Evolutionary conservation across 2,888 invertebrate species (phyloP).

Genomic region (Megastigmus dorsalis): DNA sequence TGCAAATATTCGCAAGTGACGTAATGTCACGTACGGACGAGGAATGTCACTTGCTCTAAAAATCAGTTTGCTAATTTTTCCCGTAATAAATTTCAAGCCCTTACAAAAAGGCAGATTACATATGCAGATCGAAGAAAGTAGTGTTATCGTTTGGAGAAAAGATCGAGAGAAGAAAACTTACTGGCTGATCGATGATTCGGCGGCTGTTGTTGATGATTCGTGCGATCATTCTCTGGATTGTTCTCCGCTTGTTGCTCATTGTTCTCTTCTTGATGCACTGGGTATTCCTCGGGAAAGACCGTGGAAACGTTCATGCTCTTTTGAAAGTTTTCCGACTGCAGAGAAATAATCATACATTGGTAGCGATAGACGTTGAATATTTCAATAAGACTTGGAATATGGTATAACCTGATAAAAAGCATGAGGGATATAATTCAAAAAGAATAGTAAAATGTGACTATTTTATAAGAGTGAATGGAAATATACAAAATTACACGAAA

Average conservation of each 20-base stretch:
- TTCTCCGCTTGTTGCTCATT: slow-evolving; percentile 50
- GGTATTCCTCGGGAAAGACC: slow-evolving; percentile 66
- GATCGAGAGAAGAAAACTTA: slow-evolving; percentile 5
- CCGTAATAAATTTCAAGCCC: too few species aligned
- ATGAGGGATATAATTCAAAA: too few species aligned
- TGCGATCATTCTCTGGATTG: background rate
- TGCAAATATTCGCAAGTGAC: slow-evolving; percentile 4
- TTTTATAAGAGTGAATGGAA: too few species aligned
- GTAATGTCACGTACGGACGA: too few species aligned
- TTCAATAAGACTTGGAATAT: too few species aligned
- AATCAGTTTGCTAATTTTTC: too few species aligned
- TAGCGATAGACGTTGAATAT: background rate
- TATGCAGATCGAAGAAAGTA: background rate
- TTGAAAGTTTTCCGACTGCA: slow-evolving; percentile 9
- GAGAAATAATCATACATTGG: background rate
- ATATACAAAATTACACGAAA: too few species aligned
- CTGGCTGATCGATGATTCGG: slow-evolving; percentile 1
- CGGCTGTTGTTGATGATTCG: slow-evolving; percentile 12
- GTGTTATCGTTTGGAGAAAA: background rate
- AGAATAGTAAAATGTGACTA: too few species aligned
- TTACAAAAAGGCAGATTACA: background rate
- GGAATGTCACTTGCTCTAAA: too few species aligned
- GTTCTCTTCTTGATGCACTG: slow-evolving; percentile 58
- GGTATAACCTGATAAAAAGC: too few species aligned
- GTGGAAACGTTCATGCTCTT: slow-evolving; percentile 67